Evolutionary conservation across 2,797 vertebrate species (phyloP).

Genomic region (Tachyglossus aculeatus): DNA sequence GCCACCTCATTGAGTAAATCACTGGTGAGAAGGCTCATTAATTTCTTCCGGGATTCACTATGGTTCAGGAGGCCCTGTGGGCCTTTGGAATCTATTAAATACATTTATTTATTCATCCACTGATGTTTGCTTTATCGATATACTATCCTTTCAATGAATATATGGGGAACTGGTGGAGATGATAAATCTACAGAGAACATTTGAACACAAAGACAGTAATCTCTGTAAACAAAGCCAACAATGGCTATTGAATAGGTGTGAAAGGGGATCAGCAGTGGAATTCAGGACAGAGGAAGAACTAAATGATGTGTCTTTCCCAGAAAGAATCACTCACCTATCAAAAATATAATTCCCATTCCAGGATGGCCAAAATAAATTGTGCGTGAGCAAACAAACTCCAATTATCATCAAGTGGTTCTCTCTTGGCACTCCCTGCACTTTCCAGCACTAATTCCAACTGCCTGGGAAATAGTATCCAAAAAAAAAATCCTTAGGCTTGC

Average conservation of each 20-base stretch:
- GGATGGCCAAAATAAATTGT: neutral
- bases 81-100: slow-evolving; percentile 54
- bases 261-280: neutral
- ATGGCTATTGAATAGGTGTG: neutral
- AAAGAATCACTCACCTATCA: neutral
- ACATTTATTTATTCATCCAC: slow-evolving; percentile 57
- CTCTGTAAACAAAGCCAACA: neutral
- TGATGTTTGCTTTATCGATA: slow-evolving; percentile 34
- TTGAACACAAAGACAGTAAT: neutral
- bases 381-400: no score
- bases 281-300: neutral
- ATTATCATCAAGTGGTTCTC: no score
- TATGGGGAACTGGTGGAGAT: neutral
- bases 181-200: neutral
- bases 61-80: slow-evolving; percentile 10
- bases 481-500: no score
- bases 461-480: no score
- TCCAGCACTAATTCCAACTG: no score
- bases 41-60: slow-evolving; percentile 31
- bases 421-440: no score
- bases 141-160: no score
- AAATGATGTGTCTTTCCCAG: neutral
- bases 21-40: slow-evolving; percentile 32
- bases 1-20: slow-evolving; percentile 54
- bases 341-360: neutral